Percentiles rank a stretch among this genome's conserved stretches.
Evolutionary conservation across 2,888 invertebrate genomes (phyloP).

Genomic region (Fissipunctia ypsillon): DNA sequence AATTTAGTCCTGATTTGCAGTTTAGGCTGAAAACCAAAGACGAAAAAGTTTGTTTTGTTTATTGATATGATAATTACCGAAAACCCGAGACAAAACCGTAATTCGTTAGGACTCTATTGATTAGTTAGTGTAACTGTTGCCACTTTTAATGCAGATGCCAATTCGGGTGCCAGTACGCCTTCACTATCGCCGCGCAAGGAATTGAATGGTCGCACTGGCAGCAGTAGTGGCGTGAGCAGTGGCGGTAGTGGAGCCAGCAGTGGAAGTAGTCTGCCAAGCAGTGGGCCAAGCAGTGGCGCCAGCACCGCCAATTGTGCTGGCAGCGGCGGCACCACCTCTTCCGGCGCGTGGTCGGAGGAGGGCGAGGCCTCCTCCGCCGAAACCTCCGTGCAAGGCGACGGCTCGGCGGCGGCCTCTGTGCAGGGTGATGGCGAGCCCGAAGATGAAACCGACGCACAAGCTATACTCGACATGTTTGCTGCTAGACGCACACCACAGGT

Average conservation of each 20-base stretch:
- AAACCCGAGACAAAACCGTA: too few relatives aligned
- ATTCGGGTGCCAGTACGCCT: conserved; percentile 90
- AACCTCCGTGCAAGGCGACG: conserved; percentile 93
- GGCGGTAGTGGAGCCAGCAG: conserved; percentile 76
- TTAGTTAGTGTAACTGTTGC: background rate
- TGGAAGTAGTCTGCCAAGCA: conserved; percentile 84
- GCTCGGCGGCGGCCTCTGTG: conserved; percentile 93
- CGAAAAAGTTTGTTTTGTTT: too few relatives aligned
- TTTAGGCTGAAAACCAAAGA: too few relatives aligned
- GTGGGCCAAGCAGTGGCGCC: conserved; percentile 75
- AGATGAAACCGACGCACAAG: conserved; percentile 93
- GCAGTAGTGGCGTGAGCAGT: conserved; percentile 83
- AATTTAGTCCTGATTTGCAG: too few relatives aligned
- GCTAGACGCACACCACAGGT: conserved; percentile 94
- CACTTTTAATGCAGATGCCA: conserved; percentile 76
- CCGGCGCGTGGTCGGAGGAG: conserved; percentile 92
- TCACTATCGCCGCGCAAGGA: conserved; percentile 93
- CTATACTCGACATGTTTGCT: conserved; percentile 93
- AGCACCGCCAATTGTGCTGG: conserved; percentile 87
- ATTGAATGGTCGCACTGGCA: conserved; percentile 88
- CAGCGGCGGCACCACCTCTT: conserved; percentile 89
- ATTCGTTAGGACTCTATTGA: too few relatives aligned
- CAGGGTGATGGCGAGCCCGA: conserved; percentile 88
- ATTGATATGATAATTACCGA: too few relatives aligned
- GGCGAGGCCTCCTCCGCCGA: conserved; percentile 94